A percentile compares a stretch with the other conserved stretches of the same genome.
Evolutionary conservation across 2,888 invertebrate species (phyloP).

Genomic region (Noctua comes): DNA sequence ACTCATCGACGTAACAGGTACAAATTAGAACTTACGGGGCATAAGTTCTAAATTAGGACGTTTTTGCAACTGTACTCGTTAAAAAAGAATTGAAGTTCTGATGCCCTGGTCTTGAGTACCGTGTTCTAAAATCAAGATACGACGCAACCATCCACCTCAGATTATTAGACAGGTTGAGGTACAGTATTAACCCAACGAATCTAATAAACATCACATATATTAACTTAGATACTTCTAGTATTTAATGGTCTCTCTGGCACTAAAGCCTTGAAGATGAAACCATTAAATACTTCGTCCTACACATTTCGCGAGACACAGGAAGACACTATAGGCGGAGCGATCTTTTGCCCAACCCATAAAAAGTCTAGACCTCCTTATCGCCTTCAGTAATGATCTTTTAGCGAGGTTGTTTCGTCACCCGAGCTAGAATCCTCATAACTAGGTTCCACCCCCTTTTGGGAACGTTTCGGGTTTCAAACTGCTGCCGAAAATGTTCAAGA

Average conservation of each 20-base stretch:
- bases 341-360: not conserved
- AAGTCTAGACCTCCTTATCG: constrained; percentile 18
- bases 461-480: constrained; percentile 29
- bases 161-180: constrained; percentile 1
- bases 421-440: constrained; percentile 7
- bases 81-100: not conserved
- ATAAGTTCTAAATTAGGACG: not conserved
- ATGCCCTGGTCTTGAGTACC: not conserved
- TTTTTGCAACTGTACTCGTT: not conserved
- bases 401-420: not conserved
- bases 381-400: constrained; percentile 20
- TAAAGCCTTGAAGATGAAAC: constrained; percentile 21
- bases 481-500: constrained; percentile 33
- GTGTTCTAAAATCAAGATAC: constrained; percentile 8
- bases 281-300: constrained; percentile 16
- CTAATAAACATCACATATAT: constrained; percentile 4
- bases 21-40: not conserved
- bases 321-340: not conserved
- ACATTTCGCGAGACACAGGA: constrained; percentile 4
- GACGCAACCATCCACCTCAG: not conserved
- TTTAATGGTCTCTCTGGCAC: constrained; percentile 14
- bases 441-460: constrained; percentile 8
- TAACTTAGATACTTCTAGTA: constrained; percentile 3
- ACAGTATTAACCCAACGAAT: constrained; percentile 7
- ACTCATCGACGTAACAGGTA: not conserved